Percentiles rank a stretch among this genome's conserved stretches.
Evolutionary conservation across 2,797 vertebrate genomes (phyloP).

Genomic region (Bradypodion ventrale): DNA sequence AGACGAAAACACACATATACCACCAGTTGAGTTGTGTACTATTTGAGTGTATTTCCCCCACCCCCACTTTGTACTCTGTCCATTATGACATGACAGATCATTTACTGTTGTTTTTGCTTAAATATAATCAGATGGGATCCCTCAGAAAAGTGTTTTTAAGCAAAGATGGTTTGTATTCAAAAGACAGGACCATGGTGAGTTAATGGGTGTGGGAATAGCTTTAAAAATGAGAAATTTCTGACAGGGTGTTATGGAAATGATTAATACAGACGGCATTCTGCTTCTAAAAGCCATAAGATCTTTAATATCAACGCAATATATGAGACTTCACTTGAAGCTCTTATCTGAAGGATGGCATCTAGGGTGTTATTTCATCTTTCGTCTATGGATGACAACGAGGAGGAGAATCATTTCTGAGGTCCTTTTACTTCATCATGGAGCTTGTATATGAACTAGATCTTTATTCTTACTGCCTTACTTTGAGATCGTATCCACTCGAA

Average conservation of each 20-base stretch:
- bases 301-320: slow-evolving; percentile 63
- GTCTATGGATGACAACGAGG: slow-evolving; percentile 56
- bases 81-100: too few species aligned
- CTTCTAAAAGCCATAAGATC: slow-evolving; percentile 59
- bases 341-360: slow-evolving; percentile 58
- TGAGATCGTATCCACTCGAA: neutral
- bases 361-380: slow-evolving; percentile 60
- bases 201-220: slow-evolving; percentile 17
- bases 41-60: neutral
- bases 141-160: neutral
- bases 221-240: slow-evolving; percentile 49
- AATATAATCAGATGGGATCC: neutral
- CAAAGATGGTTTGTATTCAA: neutral
- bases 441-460: neutral
- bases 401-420: slow-evolving; percentile 35
- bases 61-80: neutral
- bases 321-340: slow-evolving; percentile 59
- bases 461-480: neutral
- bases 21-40: neutral
- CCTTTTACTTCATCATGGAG: neutral
- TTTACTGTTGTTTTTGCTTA: neutral
- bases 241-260: slow-evolving; percentile 45
- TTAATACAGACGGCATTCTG: slow-evolving; percentile 50
- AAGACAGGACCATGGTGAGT: slow-evolving; percentile 1
- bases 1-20: too few species aligned